Base-by-base conservation (phyloP, 2,113 vertebrate species). In the Esox niger region DNA sequence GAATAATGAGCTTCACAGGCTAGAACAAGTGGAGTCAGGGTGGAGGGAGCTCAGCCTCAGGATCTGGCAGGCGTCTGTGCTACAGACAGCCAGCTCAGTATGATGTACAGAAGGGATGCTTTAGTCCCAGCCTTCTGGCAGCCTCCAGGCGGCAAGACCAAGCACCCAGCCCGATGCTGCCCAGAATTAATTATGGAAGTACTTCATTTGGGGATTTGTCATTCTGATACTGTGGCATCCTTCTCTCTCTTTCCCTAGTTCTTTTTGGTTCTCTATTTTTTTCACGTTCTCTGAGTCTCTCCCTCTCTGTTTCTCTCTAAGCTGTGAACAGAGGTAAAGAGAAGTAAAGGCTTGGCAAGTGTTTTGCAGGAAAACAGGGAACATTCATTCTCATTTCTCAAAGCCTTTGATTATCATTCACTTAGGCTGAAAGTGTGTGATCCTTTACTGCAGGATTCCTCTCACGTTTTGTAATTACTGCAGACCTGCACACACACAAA, bases 161-260 rank as follows among this genome's bases (percentile, higher is more conserved):
- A 56, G 26, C 55, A 71, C 72, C 43, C 70, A 2, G 43, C 71
- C 75, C 79, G 80, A 87, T 85, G 75, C 87, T 83, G 82, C 84
- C 80, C 72, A 80, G 75, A 88, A 86, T 83, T 74, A 85, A 78
- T 83, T 70, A 82, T 84, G 74, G 76, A 81, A 80, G 70, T 57
- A 54, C 68, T 78, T 85, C 73, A 69, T 75, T 75, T 15, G 15
- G 60, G 68, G 67, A 69, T 82, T 83, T 79, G 73, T 82, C 70
- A 69, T 78, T 87, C 73, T 69, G 64, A 82, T 70, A 70, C 69
- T 62, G 63, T 6, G 20, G n/a, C n/a, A n/a, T 43, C 69, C 74
- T 66, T 54, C 56, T 66, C 66, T 62, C 30, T 78, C 64, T 69
- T 56, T 58, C 68, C 46, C 67, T 64, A 56, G 58, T 35, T 25